Conservation (phyloP, 2,797 vertebrate genomes). For the Lutjanus campechanus region DNA sequence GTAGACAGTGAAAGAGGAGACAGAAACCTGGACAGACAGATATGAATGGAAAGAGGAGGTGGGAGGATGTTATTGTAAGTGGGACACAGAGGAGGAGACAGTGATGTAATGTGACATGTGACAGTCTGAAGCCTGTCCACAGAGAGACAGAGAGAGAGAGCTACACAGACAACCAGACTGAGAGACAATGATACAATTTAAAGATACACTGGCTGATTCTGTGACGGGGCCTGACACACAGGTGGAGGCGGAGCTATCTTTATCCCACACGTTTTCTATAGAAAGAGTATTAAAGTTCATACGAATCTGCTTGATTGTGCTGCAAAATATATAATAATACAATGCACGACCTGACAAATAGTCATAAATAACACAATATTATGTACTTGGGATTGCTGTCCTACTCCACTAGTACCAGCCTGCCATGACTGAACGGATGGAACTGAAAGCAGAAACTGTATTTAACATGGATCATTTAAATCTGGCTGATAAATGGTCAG, state of each 20-base stretch:
- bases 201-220: neutral
- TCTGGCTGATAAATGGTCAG: no score
- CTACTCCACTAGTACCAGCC: neutral
- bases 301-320: neutral
- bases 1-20: constrained; percentile 5
- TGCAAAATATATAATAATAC: neutral
- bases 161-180: constrained; percentile 8
- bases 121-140: constrained; percentile 38
- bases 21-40: constrained; percentile 4
- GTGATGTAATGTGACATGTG: constrained; percentile 40
- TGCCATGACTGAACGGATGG: neutral
- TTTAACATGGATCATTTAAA: neutral
- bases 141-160: constrained; percentile 10
- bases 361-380: neutral
- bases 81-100: constrained; percentile 41
- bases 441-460: neutral
- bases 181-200: constrained; percentile 1
- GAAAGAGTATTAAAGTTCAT: neutral
- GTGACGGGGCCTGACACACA: neutral
- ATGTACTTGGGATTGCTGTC: neutral
- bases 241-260: neutral
- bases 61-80: constrained; percentile 20
- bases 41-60: constrained; percentile 19
- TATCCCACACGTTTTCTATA: neutral
- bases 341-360: no score